Evolutionary conservation across 1,140 invertebrate genomes (phyloP).

Genomic region (Nymphalis io): DNA sequence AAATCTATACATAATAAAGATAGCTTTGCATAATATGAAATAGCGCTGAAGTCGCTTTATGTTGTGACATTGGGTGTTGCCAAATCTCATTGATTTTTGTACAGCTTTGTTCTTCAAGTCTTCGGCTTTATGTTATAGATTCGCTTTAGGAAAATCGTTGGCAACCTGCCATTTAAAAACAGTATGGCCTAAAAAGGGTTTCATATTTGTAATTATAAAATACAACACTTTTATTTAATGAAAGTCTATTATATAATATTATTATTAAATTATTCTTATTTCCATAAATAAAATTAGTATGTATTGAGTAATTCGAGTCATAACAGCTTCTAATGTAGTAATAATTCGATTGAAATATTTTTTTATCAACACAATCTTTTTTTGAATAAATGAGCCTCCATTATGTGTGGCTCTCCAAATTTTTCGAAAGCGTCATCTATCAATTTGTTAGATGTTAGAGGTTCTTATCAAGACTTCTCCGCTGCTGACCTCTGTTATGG

Average conservation of each 20-base stretch:
- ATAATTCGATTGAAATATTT: too few relatives aligned
- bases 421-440: neutral
- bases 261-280: too few relatives aligned
- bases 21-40: neutral
- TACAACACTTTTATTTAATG: neutral
- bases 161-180: conserved; percentile 20
- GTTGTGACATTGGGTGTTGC: conserved; percentile 34
- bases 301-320: too few relatives aligned
- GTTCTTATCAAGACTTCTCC: too few relatives aligned
- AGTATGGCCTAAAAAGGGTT: neutral
- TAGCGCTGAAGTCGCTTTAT: conserved; percentile 35
- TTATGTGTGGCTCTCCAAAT: too few relatives aligned
- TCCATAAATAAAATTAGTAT: too few relatives aligned
- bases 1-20: neutral
- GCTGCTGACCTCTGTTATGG: neutral
- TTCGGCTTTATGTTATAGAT: conserved; percentile 30
- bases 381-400: too few relatives aligned
- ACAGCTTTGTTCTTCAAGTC: conserved; percentile 36
- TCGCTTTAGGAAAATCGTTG: conserved; percentile 9
- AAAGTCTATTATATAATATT: too few relatives aligned
- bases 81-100: conserved; percentile 53
- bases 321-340: too few relatives aligned
- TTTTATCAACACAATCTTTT: too few relatives aligned
- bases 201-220: neutral
- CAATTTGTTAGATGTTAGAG: too few relatives aligned